These are phyloP conservation scores for Catostomus latipinnis DNA, from an alignment of 2,797 vertebrate species.

Conservation along the genomic window DNA sequence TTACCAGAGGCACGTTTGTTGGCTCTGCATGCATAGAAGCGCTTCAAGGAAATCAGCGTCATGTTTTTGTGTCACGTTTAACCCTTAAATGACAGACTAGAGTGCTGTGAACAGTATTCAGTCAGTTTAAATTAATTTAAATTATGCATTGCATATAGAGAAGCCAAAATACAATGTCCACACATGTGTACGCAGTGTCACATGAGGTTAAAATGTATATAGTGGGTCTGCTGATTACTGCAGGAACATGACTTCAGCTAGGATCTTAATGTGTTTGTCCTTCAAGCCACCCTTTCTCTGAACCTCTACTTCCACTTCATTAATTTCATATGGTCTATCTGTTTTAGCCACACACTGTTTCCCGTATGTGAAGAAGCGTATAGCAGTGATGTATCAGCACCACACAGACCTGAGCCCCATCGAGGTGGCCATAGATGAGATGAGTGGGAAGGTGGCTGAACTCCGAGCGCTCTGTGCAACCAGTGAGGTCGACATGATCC, in stretches of 20 bases:
- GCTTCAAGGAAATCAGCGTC: too few relatives aligned
- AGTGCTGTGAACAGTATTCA: too few relatives aligned
- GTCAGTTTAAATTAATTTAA: too few relatives aligned
- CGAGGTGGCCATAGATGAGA: slow-evolving; percentile 97
- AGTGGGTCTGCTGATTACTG: slow-evolving; percentile 10
- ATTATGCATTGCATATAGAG: too few relatives aligned
- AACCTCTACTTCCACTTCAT: background rate
- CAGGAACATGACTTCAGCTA: background rate
- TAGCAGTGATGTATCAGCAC: slow-evolving; percentile 98
- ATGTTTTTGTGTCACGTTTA: too few relatives aligned
- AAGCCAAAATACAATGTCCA: too few relatives aligned
- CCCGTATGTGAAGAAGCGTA: slow-evolving; percentile 96
- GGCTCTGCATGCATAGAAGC: too few relatives aligned
- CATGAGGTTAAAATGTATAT: too few relatives aligned
- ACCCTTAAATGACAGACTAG: too few relatives aligned
- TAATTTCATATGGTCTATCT: background rate
- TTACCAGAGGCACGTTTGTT: too few relatives aligned
- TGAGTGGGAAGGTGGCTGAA: slow-evolving; percentile 93
- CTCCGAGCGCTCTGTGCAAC: slow-evolving; percentile 88
- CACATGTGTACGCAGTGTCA: too few relatives aligned
- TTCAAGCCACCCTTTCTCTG: background rate
- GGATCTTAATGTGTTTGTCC: slow-evolving; percentile 33
- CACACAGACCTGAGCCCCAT: slow-evolving; percentile 96
- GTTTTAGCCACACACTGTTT: slow-evolving; percentile 94
- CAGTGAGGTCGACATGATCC: slow-evolving; percentile 96